Evolutionary conservation across 2,888 invertebrate species (phyloP), one percentile per base, ranked within the genome.

Genomic region (Polydrusus tereticollis): DNA sequence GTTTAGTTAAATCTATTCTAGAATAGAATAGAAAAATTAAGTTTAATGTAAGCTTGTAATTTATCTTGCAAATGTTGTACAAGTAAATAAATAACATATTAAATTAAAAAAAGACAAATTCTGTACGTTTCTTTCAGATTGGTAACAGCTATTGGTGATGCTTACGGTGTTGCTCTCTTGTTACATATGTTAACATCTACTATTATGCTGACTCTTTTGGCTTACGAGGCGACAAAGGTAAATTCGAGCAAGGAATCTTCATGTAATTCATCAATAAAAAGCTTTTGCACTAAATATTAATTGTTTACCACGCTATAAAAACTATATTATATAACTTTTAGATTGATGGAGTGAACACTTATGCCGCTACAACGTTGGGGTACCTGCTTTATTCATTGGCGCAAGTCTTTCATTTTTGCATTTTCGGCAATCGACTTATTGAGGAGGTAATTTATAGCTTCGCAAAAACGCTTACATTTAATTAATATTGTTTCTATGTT

Each of bases 181-280:
- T 88, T 95, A 68, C 95, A 95, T 85, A 95, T 95, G 95, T 86
- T 95, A 82, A 92, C 93, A 20, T 92, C 94, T 0, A 95, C 95
- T 1, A 94, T 95, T 76, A 94, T 92, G 43, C 87, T 95, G 33
- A 95, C 95, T 14, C 87, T 95, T 36, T 86, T 95, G 75, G 95
- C 95, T 14, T 95, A 95, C 80, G 95, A 95, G 84, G 95, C 95
- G 3, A 95, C 95, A 0, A 94, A 94, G 89, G 93, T 92, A 85
- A 78, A 36, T 38, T 0, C 12, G 1, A n/a, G n/a, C n/a, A n/a
- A n/a, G 10, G n/a, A 5, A n/a, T n/a, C 6, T 8, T 18, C 20
- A 36, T 36, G 1, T 1, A 29, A 26, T 65, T 41, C 18, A 29
- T 14, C 10, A 12, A 12, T 38, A 38, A 10, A 38, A 10, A 38